Conservation (phyloP, 1,140 invertebrate genomes). For the Drosophila leontia region DNA sequence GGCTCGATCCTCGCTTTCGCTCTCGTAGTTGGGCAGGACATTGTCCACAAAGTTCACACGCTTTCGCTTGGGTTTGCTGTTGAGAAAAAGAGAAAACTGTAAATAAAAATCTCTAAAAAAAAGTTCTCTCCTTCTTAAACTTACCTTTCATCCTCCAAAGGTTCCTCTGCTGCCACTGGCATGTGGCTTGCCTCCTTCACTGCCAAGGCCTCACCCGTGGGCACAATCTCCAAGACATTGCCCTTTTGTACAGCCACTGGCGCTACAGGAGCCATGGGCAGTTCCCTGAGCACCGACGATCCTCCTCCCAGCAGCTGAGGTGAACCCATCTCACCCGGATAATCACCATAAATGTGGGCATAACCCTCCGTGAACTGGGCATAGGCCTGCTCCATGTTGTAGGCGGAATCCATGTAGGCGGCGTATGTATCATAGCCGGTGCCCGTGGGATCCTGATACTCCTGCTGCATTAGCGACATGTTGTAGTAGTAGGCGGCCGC, state of each 20-base stretch:
- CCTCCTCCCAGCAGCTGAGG: conserved; percentile 5
- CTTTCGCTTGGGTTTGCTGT: conserved; percentile 72
- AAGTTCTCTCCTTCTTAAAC: neutral
- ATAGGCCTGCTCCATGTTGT: conserved; percentile 69
- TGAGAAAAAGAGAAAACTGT: neutral
- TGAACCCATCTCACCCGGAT: conserved; percentile 10
- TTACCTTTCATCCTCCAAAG: conserved; percentile 56
- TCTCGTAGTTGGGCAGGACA: conserved; percentile 71
- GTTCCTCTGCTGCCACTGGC: conserved; percentile 30
- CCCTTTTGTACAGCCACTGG: conserved; percentile 80
- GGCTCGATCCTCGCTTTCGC: conserved; percentile 74
- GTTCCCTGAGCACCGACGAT: conserved; percentile 24
- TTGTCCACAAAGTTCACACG: conserved; percentile 78
- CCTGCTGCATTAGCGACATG: conserved; percentile 66
- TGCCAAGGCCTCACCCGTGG: conserved; percentile 23
- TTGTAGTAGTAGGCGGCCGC: conserved; percentile 72
- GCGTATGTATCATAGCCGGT: conserved; percentile 64
- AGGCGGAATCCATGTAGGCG: conserved; percentile 70
- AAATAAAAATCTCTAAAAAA: no score
- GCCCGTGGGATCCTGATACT: conserved; percentile 39
- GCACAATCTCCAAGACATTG: conserved; percentile 81
- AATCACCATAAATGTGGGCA: conserved; percentile 20
- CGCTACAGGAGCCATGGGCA: conserved; percentile 28
- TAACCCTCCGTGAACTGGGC: conserved; percentile 63
- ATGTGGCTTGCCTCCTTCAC: neutral